Base-by-base conservation (phyloP, 2,797 vertebrate genomes). In the Danio kyathit region DNA sequence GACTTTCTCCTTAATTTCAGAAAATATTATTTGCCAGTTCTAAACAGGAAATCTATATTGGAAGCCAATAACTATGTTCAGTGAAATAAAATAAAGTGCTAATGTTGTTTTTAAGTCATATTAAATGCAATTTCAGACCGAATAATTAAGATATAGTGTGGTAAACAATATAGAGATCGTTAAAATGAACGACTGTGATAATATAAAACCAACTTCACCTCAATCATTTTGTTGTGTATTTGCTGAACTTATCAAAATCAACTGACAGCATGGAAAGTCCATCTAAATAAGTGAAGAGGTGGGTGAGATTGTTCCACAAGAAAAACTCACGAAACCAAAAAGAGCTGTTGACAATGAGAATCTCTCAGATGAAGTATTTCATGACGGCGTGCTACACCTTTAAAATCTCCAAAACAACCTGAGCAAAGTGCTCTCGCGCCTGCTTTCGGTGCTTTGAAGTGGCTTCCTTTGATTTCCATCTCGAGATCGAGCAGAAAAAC, bases 371-470 rank as follows among this genome's bases (percentile, higher is more conserved):
- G 70, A 72, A 72, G 14, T 56, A 51, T 14, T 44, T 14, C 52
- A 82, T 79, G 81, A 52, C 81, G 48, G 77, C 67, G 77, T 60
- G 76, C 76, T 29, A 29, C 46, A 57, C 61, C 41, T 67, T 52
- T 79, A 85, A 84, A 59, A 66, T 83, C 87, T 91, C 89, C 90
- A 92, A 89, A 93, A 91, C 87, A 90, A 88, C 85, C 87, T 87
- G 87, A 85, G 63, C 46, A 74, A 81, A 81, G 41, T 52, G 64
- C 73, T 86, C 87, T 87, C 57, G 52, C 21, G 44, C 44, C 84
- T 86, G 48, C 43, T 61, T 79, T 82, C 76, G 16, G 77, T 73
- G 52, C 79, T 91, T 88, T 91, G 88, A 93, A 89, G 92, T 91
- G 91, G 90, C 60, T 88, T 88, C 54, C 5, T 76, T 74, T 61